Conservation (phyloP, 2,888 invertebrate genomes). For the Galerucella calmariensis region DNA sequence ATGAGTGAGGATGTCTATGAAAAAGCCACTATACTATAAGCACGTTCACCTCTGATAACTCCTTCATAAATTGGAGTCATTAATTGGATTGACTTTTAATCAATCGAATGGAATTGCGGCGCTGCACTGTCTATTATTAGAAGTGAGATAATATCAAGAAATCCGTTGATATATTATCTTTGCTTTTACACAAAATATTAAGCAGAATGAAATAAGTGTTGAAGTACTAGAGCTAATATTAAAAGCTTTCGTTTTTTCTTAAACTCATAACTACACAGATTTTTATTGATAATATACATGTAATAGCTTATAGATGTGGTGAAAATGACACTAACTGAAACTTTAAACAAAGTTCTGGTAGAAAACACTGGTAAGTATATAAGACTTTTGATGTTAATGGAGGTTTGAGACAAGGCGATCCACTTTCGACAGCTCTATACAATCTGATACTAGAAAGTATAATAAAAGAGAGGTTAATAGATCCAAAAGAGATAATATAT, state of each 20-base stretch:
- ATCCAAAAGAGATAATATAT: too few species aligned
- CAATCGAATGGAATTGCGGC: slow-evolving; percentile 30
- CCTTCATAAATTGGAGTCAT: slow-evolving; percentile 41
- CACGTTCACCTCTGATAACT: slow-evolving; percentile 45
- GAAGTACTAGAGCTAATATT: not conserved
- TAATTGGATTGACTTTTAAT: slow-evolving; percentile 43
- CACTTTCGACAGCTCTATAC: too few species aligned
- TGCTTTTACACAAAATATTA: slow-evolving; percentile 12
- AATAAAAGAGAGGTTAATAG: too few species aligned
- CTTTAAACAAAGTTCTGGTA: too few species aligned
- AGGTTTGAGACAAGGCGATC: too few species aligned
- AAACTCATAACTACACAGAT: not conserved
- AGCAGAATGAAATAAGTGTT: not conserved
- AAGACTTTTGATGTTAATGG: too few species aligned
- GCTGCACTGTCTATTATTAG: slow-evolving; percentile 27
- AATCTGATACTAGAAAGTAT: too few species aligned
- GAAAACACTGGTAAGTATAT: too few species aligned
- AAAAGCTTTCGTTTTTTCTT: not conserved
- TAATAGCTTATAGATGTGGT: too few species aligned
- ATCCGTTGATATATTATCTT: slow-evolving; percentile 26
- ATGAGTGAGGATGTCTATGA: too few species aligned
- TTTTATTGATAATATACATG: not conserved
- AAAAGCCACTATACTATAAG: slow-evolving; percentile 30
- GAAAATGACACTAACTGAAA: too few species aligned
- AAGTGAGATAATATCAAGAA: slow-evolving; percentile 30